phyloP scores from a whole-genome alignment of 2,113 vertebrate genomes.

The Chaetodon trifascialis region DNA sequence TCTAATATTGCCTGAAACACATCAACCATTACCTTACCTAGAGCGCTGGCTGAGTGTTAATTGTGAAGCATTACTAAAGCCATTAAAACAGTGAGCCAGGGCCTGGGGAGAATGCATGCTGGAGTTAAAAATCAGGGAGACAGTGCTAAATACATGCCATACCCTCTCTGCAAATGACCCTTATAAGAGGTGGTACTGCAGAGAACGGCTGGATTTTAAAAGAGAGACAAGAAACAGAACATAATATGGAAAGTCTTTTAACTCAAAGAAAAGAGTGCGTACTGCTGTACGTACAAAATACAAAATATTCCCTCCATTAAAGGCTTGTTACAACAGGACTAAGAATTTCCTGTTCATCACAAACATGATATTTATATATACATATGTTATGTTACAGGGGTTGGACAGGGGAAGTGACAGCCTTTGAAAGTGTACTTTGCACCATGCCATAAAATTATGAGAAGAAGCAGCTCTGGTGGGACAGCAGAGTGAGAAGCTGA shows the following conservation, averaged over 20 bases:
- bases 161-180: slow-evolving; percentile 48
- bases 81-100: slow-evolving; percentile 78
- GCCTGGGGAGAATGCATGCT: slow-evolving; percentile 67
- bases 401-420: neutral
- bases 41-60: slow-evolving; percentile 78
- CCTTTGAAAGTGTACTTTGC: neutral
- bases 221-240: slow-evolving; percentile 5
- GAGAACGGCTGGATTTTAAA: slow-evolving; percentile 21
- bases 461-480: too few species aligned
- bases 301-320: neutral
- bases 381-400: neutral
- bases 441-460: neutral
- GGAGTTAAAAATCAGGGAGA: slow-evolving; percentile 63
- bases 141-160: slow-evolving; percentile 61
- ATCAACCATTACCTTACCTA: slow-evolving; percentile 69
- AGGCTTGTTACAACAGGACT: neutral
- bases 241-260: neutral
- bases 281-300: neutral
- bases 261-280: neutral
- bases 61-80: slow-evolving; percentile 79
- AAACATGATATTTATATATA: too few species aligned
- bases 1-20: slow-evolving; percentile 77
- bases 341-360: neutral
- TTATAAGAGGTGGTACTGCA: slow-evolving; percentile 7
- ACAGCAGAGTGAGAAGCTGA: neutral